Base-by-base conservation (phyloP, 2,797 vertebrate species). In the Ctenosaura bakeri region DNA sequence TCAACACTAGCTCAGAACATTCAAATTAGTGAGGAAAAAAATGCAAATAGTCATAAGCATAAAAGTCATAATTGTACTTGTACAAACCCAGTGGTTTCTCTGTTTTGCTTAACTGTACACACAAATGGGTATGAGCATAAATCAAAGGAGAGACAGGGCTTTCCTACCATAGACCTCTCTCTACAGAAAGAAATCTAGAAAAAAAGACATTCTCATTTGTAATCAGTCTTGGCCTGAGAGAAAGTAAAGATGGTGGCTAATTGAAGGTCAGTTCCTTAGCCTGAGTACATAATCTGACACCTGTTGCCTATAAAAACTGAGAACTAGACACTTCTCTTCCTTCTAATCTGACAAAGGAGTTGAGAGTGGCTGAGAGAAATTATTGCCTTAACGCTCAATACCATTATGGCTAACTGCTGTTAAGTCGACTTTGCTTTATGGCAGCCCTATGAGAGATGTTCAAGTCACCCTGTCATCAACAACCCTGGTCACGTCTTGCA, bases 341-440 rank as follows among this genome's bases (percentile, higher is more conserved):
- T 35, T 32, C 54, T 50, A 3, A 50, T 73, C 10, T 0, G 0
- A 13, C 7, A 81, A 0, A 0, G 24, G 26, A 29, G 0, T 0
- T 35, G 10, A 29, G 29, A 85, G n/a, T 52, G 12, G 38, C 14
- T 26, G 52, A 87, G 52, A 87, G 7, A 52, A 87, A 54, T 32
- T 18, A 52, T 8, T 38, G 4, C 20, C 35, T 54, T n/a, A 24
- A 78, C 22, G 42, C 42, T 46, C 42, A 46, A 46, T 46, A 46
- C 42, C 42, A 46, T 46, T 46, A 46, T 46, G 42, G 42, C 4
- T 46, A 46, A 46, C 42, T 46, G 42, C 42, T 46, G 42, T 46
- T 46, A 46, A 46, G 42, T 46, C 4, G 42, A 46, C 42, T 46
- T 46, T 46, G 42, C 42, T 46, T 46, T 46, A 3, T 46, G 42